Conservation (phyloP, 2,888 invertebrate species). For the Xiphydria camelus region DNA sequence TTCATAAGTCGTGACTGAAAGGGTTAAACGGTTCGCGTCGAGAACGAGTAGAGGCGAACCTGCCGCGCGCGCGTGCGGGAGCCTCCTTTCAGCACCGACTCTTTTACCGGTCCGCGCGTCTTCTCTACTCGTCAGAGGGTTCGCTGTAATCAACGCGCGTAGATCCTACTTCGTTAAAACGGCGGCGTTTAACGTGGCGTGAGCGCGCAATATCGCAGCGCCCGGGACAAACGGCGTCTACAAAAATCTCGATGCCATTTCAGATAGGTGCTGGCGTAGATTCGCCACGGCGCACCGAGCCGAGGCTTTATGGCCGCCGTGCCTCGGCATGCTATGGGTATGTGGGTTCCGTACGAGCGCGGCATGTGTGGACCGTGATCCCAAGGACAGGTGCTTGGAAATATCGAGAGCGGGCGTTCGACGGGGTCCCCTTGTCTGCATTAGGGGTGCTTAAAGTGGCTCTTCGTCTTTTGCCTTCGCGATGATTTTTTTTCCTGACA, state of each 20-base stretch:
- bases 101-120: too few species aligned
- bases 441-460: too few species aligned
- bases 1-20: too few species aligned
- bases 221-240: constrained; percentile 36
- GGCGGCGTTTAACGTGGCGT: constrained; percentile 23
- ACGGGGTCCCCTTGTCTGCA: too few species aligned
- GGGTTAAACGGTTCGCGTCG: too few species aligned
- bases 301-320: not conserved
- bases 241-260: constrained; percentile 45
- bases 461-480: too few species aligned
- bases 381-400: not conserved
- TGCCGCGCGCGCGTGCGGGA: too few species aligned
- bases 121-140: too few species aligned
- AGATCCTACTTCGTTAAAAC: too few species aligned
- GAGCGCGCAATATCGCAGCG: constrained; percentile 29
- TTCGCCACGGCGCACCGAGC: constrained; percentile 32
- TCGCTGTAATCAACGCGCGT: not conserved
- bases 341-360: not conserved
- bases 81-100: too few species aligned
- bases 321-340: not conserved
- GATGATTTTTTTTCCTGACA: too few species aligned
- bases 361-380: not conserved
- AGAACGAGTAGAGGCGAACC: too few species aligned
- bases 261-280: constrained; percentile 32
- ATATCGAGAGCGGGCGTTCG: not conserved